Evolutionary conservation across 2,888 invertebrate genomes (phyloP), one percentile per base, ranked within the genome.

Genomic region (Hedychridium roseum): DNA sequence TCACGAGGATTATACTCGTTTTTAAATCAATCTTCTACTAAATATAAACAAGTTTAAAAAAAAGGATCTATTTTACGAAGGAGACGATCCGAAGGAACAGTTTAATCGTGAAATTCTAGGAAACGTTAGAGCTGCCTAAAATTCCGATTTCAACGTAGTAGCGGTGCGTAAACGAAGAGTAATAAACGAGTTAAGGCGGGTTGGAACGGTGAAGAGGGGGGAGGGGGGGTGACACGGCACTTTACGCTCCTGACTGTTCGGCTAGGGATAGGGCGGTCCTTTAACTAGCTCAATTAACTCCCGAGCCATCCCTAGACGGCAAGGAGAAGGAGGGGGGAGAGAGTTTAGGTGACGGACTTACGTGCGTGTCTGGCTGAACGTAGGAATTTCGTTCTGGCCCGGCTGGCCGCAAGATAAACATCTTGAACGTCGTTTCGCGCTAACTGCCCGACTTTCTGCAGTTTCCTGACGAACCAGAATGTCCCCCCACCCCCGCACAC

Each of bases 111-210:
- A n/a, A n/a, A n/a, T n/a, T n/a, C n/a, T n/a, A n/a, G n/a, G n/a
- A n/a, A n/a, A n/a, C n/a, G n/a, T n/a, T n/a, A n/a, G n/a, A n/a
- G n/a, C n/a, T n/a, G n/a, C n/a, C n/a, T n/a, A 39, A 44, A 50
- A 53, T 43, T 50, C 42, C 42, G 39, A 46, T 46, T 15, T 31
- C 15, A 14, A 18, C 15, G 18, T 9, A 9, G 20, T 32, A 9
- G 20, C 18, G 50, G 46, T 45, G 42, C 37, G 61, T 53, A 43
- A 60, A 61, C 60, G 48, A 43, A 54, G 57, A 57, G 60, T 46
- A 68, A 66, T 68, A 64, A 66, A 67, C 54, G 66, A 66, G 62
- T 66, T 64, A 59, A 57, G 35, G n/a, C n/a, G n/a, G n/a, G n/a
- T n/a, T n/a, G n/a, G n/a, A n/a, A n/a, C n/a, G n/a, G n/a, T n/a